These are phyloP conservation scores for Dendropsophus ebraccatus DNA, from an alignment of 2,113 vertebrate genomes.

Conservation along the genomic window DNA sequence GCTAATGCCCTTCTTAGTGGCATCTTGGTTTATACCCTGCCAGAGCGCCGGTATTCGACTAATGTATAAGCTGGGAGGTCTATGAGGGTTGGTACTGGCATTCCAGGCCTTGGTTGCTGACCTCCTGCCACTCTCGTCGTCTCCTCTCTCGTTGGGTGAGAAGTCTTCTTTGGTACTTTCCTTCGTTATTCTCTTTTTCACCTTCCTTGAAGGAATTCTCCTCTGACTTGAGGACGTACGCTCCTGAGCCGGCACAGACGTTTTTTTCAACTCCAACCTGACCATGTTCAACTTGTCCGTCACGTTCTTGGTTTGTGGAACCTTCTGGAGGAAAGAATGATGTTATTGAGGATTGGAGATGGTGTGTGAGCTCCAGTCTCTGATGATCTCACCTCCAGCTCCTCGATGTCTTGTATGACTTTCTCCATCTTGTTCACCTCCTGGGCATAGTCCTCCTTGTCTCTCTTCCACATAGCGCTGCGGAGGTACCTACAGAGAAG, in stretches of 20 bases:
- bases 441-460: constrained; percentile 53
- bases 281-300: too few relatives aligned
- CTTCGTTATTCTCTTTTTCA: not conserved
- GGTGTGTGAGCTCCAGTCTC: not conserved
- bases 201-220: not conserved
- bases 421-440: constrained; percentile 60
- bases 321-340: not conserved
- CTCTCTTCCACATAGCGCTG: constrained; percentile 66
- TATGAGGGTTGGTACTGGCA: constrained; percentile 55
- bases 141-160: not conserved
- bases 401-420: constrained; percentile 48
- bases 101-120: constrained; percentile 58
- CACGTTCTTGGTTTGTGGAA: not conserved
- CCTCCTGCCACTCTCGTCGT: not conserved
- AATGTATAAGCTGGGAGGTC: constrained; percentile 26
- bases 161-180: not conserved
- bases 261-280: not conserved
- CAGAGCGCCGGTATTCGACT: not conserved
- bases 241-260: not conserved
- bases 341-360: not conserved
- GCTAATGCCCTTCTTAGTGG: constrained; percentile 48
- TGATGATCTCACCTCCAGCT: not conserved
- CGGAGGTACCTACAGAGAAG: constrained; percentile 61
- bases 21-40: constrained; percentile 49
- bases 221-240: not conserved